These are phyloP conservation scores for Zosterops japonicus DNA, from an alignment of 2,113 vertebrate genomes.

Conservation along the genomic window DNA sequence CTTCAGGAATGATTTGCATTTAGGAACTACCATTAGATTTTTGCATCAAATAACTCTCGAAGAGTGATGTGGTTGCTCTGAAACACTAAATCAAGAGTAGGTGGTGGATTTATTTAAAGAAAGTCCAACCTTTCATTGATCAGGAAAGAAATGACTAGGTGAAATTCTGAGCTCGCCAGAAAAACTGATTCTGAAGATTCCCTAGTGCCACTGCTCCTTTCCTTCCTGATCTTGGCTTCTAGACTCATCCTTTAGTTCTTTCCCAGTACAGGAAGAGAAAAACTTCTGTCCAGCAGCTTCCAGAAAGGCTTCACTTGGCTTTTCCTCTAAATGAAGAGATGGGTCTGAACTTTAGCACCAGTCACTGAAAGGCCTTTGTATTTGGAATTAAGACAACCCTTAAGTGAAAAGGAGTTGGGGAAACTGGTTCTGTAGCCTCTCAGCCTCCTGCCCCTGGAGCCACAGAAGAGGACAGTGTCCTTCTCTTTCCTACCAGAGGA, in stretches of 20 bases:
- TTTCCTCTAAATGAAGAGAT: neutral
- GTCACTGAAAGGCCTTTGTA: neutral
- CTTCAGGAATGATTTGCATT: neutral
- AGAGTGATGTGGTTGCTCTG: neutral
- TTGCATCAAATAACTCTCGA: neutral
- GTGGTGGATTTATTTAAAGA: neutral
- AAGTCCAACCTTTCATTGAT: rapidly evolving
- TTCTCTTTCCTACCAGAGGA: neutral
- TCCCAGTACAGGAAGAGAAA: neutral
- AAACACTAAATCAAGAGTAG: neutral
- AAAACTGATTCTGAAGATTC: neutral
- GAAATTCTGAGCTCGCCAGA: neutral
- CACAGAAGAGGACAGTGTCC: neutral
- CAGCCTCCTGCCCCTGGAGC: rapidly evolving
- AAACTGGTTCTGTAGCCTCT: neutral
- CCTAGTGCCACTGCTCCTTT: neutral
- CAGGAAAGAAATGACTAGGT: neutral
- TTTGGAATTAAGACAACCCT: neutral
- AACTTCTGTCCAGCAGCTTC: neutral
- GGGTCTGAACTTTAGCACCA: rapidly evolving
- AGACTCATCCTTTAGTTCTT: rapidly evolving
- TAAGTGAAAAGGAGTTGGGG: neutral
- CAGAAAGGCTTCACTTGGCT: neutral
- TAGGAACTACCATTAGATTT: neutral
- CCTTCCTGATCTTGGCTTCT: neutral